Conservation (phyloP, 2,888 invertebrate species). For the Pachydiplax longipennis region DNA sequence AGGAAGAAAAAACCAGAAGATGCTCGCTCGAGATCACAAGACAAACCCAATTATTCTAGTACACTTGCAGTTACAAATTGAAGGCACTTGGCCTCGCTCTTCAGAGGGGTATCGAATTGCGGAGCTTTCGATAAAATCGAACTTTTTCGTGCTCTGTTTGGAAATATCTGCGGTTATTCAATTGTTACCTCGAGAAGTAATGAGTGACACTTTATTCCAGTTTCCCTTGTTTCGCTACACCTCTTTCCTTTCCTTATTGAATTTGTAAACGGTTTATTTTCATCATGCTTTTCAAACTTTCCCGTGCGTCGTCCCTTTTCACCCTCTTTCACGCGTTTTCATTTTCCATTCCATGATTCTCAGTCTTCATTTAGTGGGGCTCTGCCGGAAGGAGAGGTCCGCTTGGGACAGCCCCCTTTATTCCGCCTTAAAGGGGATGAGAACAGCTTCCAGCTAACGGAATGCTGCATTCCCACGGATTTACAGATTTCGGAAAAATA, state of each 20-base stretch:
- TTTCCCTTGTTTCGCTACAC: neutral
- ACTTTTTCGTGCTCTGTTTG: too few species aligned
- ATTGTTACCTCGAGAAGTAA: too few species aligned
- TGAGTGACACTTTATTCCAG: too few species aligned
- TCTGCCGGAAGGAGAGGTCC: neutral
- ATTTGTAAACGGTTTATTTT: neutral
- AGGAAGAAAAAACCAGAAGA: too few species aligned
- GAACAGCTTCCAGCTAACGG: neutral
- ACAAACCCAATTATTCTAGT: too few species aligned
- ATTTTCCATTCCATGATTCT: slow-evolving; percentile 9
- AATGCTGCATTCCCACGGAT: neutral
- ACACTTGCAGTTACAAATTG: too few species aligned
- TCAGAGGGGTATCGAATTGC: too few species aligned
- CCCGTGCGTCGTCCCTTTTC: neutral
- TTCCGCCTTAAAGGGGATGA: neutral
- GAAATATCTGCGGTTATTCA: too few species aligned
- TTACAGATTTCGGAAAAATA: neutral
- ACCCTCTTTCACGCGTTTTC: neutral
- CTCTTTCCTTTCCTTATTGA: neutral
- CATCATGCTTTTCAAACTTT: neutral
- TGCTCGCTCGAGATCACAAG: too few species aligned
- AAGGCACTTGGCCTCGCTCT: too few species aligned
- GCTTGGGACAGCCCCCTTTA: neutral
- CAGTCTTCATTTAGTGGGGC: slow-evolving; percentile 2
- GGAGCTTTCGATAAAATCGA: too few species aligned